phyloP scores from a whole-genome alignment of 2,797 vertebrate genomes.

The Champsocephalus esox region DNA sequence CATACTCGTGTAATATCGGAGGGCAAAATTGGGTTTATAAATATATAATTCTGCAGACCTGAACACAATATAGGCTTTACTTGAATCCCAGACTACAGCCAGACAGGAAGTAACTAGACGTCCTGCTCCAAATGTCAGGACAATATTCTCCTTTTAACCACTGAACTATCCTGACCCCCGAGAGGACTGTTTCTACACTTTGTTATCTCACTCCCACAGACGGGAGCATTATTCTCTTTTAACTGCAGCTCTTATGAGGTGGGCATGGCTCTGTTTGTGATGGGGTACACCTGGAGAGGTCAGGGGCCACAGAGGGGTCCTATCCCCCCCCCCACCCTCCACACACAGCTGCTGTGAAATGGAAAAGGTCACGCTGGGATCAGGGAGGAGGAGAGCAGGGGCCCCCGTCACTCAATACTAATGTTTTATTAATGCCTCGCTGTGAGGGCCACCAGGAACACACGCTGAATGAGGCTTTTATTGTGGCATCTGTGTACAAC shows the following conservation, averaged over 20 bases:
- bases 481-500: conserved; percentile 84
- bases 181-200: conserved; percentile 49
- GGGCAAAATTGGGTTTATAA: too few relatives aligned
- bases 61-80: background rate
- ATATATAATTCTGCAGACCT: too few relatives aligned
- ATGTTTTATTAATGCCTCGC: conserved; percentile 89
- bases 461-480: conserved; percentile 81
- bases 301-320: conserved; percentile 52
- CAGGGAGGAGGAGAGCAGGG: conserved; percentile 58
- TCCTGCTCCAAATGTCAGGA: conserved; percentile 48
- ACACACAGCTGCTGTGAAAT: conserved; percentile 80
- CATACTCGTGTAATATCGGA: too few relatives aligned
- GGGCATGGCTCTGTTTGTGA: conserved; percentile 51
- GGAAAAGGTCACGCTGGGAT: conserved; percentile 71
- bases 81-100: conserved; percentile 40
- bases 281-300: conserved; percentile 78
- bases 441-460: conserved; percentile 80
- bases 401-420: conserved; percentile 81
- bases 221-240: conserved; percentile 28
- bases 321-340: conserved; percentile 42
- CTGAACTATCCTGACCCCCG: conserved; percentile 34
- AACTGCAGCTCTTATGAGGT: conserved; percentile 39
- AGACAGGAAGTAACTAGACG: conserved; percentile 58
- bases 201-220: conserved; percentile 33
- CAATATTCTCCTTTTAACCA: conserved; percentile 21